Percentiles rank a stretch among this genome's conserved stretches.
Evolutionary conservation across 2,888 invertebrate genomes (phyloP).

Genomic region (Galerucella nymphaeae): DNA sequence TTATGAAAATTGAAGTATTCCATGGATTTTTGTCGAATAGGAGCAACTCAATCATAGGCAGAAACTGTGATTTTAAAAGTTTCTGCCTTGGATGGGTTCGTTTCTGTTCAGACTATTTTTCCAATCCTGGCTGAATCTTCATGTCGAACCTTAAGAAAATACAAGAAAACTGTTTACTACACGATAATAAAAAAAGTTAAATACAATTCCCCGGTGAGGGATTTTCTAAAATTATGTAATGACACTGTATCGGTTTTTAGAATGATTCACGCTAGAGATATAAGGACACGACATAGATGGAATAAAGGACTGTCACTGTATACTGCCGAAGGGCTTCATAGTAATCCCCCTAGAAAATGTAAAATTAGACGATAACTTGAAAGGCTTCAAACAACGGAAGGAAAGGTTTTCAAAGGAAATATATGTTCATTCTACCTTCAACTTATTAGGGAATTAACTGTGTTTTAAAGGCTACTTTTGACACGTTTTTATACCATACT

Average conservation of each 20-base stretch:
- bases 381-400: slow-evolving; percentile 56
- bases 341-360: slow-evolving; percentile 60
- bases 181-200: too few relatives aligned
- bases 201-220: too few relatives aligned
- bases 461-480: slow-evolving; percentile 5
- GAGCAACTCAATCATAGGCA: slow-evolving; percentile 44
- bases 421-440: slow-evolving; percentile 23
- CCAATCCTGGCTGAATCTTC: neutral
- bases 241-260: slow-evolving; percentile 11
- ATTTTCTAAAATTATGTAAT: slow-evolving; percentile 8
- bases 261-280: slow-evolving; percentile 8
- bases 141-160: too few relatives aligned
- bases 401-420: slow-evolving; percentile 49
- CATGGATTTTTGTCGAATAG: slow-evolving; percentile 8
- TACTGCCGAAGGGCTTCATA: slow-evolving; percentile 53
- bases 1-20: too few relatives aligned
- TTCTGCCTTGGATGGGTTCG: slow-evolving; percentile 66
- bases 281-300: slow-evolving; percentile 17
- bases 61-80: slow-evolving; percentile 60
- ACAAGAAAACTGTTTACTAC: too few relatives aligned
- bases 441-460: slow-evolving; percentile 16
- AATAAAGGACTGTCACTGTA: slow-evolving; percentile 39
- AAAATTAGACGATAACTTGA: slow-evolving; percentile 54
- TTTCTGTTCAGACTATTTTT: slow-evolving; percentile 32
- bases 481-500: neutral